Conservation (phyloP, 2,888 invertebrate species). For the Spilosoma lubricipeda region DNA sequence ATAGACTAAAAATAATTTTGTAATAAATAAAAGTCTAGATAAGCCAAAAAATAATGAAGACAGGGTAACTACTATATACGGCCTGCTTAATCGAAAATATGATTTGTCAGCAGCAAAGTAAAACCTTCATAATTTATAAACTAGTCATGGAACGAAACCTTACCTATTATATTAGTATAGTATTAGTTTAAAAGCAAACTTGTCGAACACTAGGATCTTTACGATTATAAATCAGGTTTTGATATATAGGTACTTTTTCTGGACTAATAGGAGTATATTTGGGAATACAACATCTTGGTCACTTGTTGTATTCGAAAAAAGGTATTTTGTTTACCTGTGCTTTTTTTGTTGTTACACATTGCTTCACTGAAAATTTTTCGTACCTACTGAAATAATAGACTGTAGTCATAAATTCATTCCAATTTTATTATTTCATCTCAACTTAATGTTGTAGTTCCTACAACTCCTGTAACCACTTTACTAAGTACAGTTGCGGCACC, state of each 20-base stretch:
- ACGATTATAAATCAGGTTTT: not conserved
- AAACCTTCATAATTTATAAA: not conserved
- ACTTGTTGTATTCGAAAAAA: not conserved
- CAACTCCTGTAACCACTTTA: conserved; percentile 7
- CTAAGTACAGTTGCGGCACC: conserved; percentile 25
- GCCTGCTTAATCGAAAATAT: not conserved
- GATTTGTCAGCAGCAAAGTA: not conserved
- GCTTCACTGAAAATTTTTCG: no score
- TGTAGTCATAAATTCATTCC: not conserved
- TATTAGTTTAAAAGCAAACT: not conserved
- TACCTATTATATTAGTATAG: no score
- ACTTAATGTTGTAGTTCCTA: conserved; percentile 1
- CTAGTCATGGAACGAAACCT: not conserved
- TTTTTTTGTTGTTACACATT: not conserved
- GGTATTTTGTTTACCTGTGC: not conserved
- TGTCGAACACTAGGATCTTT: not conserved
- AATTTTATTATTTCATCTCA: not conserved
- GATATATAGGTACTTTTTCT: no score
- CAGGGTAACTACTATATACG: not conserved
- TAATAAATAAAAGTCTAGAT: no score
- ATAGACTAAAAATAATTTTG: not conserved
- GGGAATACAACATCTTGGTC: not conserved
- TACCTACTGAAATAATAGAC: not conserved
- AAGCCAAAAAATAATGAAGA: no score
- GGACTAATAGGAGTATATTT: not conserved